Base-by-base conservation (phyloP, 2,888 invertebrate genomes). In the Drosophila infuscata region DNA sequence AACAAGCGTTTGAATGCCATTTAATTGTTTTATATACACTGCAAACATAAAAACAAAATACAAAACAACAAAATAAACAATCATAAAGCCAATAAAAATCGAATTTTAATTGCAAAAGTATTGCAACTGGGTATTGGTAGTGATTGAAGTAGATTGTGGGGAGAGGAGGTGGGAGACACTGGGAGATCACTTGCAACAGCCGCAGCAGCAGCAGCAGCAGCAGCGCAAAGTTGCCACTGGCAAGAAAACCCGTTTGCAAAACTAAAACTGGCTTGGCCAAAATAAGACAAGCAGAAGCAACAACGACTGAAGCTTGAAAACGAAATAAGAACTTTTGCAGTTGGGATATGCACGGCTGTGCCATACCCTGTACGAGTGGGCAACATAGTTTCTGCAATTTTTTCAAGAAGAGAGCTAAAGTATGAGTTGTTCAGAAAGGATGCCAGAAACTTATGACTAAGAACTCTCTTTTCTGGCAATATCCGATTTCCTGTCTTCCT, bases 21-120 rank as follows among this genome's bases (percentile, higher is more conserved):
- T 89, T 87, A 87, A 87, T 89, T 89, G 87, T 88, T 89, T 85
- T 81, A 81, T 86, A 78, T 80, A 17, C 29, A 38, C 6, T n/a
- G 15, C 46, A 15, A 25, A 15, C 46, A 20, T 25, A 15, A 12
- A 46, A 46, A 20, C 25, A 9, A 25, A 3, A n/a, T 30, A 48
- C 41, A 58, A 56, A 46, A 49, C 25, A 56, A 36, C 2, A 11
- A 36, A 17, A 17, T n/a, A 29, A 29, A n/a, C 71, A 61, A 60
- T 72, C 56, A 62, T 66, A 69, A 82, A 73, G 63, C 53, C 71
- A 74, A 74, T 77, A 76, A 71, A 88, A 82, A 88, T 85, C 81
- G 30, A 82, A 83, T 83, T 89, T 88, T 85, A 88, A 87, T 88
- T 83, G 76, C 83, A 81, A 46, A 15, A 4, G 15, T 8, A 46